Percentiles rank a stretch among this genome's conserved stretches.
These are phyloP conservation scores for Leontocebus nigricollis DNA, from an alignment of 2,797 vertebrate genomes.

Conservation along the genomic window DNA sequence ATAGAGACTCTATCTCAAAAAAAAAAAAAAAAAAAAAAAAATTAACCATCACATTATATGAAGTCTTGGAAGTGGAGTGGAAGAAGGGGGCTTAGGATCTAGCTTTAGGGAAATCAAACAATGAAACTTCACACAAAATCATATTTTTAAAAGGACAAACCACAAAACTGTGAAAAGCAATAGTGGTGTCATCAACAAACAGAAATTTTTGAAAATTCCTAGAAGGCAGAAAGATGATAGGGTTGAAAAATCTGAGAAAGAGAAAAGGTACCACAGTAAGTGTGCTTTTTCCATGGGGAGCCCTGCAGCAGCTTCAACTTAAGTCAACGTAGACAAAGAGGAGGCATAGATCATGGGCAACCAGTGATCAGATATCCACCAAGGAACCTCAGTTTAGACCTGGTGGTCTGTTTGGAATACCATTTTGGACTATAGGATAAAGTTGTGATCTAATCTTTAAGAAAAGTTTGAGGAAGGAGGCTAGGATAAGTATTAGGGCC, in stretches of 20 bases:
- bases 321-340: not conserved
- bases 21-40: not conserved
- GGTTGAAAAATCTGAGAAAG: not conserved
- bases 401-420: not conserved
- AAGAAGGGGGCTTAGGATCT: not conserved
- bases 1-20: no score
- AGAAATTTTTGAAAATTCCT: conserved; percentile 2
- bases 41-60: not conserved
- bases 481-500: not conserved
- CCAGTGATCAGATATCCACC: not conserved
- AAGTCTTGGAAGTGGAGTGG: not conserved
- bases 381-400: not conserved
- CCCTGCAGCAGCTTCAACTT: not conserved
- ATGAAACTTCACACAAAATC: not conserved
- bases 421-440: not conserved
- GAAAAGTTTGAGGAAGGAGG: not conserved
- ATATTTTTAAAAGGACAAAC: not conserved
- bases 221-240: not conserved
- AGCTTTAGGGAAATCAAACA: not conserved
- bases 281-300: not conserved
- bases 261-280: not conserved
- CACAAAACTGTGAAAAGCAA: not conserved
- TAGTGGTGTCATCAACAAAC: not conserved
- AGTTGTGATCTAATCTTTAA: not conserved
- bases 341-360: not conserved